These are phyloP conservation scores for Meteorus cinctellus DNA, from an alignment of 2,888 invertebrate species.

Conservation along the genomic window DNA sequence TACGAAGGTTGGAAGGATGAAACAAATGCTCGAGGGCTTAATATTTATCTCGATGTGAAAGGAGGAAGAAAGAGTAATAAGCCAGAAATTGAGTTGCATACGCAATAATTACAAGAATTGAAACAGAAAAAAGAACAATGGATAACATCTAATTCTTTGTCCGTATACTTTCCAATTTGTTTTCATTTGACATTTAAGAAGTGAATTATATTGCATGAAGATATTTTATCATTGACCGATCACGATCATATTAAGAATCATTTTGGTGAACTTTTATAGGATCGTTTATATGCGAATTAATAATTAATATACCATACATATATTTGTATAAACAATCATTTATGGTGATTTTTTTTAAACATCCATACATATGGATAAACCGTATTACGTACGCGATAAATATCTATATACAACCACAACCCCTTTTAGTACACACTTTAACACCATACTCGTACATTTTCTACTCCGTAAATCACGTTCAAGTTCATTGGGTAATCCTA, in stretches of 20 bases:
- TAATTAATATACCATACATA: constrained; percentile 17
- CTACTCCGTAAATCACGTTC: constrained; percentile 67
- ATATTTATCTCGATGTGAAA: no score
- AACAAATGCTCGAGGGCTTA: no score
- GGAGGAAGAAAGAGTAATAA: no score
- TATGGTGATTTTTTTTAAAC: neutral
- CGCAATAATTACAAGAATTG: neutral
- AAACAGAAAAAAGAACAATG: neutral
- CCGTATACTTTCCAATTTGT: neutral
- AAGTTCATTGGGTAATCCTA: constrained; percentile 71
- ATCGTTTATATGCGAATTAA: constrained; percentile 21
- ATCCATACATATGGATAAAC: neutral
- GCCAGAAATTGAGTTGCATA: no score
- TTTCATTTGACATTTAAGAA: constrained; percentile 22
- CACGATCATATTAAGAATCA: constrained; percentile 21
- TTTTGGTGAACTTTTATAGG: constrained; percentile 13
- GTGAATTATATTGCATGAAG: constrained; percentile 1
- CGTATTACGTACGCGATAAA: neutral
- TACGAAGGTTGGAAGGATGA: no score
- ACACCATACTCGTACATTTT: constrained; percentile 4
- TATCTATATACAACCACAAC: constrained; percentile 10
- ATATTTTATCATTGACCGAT: constrained; percentile 28
- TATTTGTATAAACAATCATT: neutral
- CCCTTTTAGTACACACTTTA: neutral
- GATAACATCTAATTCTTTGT: neutral